These are phyloP conservation scores for Laupala kohalensis DNA, from an alignment of 1,140 invertebrate species.

Conservation along the genomic window DNA sequence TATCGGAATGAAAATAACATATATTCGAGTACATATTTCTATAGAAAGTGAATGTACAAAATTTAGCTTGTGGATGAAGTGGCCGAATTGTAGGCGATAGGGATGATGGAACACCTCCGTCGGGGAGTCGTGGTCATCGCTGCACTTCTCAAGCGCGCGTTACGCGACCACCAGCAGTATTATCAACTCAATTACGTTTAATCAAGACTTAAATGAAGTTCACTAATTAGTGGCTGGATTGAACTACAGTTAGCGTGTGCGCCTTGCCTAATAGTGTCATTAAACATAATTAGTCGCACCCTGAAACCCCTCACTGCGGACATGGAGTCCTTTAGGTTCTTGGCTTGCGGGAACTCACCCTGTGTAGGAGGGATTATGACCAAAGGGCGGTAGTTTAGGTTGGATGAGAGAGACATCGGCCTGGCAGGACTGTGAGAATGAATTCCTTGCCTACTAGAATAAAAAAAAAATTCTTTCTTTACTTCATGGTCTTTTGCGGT, in stretches of 20 bases:
- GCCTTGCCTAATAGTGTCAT: background rate
- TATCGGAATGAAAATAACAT: too few relatives aligned
- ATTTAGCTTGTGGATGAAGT: too few relatives aligned
- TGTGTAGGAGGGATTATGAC: too few relatives aligned
- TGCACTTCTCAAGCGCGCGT: background rate
- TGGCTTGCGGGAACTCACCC: background rate
- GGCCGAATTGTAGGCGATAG: too few relatives aligned
- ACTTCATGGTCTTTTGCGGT: too few relatives aligned
- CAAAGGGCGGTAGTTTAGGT: too few relatives aligned
- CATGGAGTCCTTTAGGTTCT: background rate
- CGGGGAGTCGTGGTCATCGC: background rate
- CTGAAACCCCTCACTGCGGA: background rate
- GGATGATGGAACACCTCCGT: background rate
- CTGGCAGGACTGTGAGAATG: too few relatives aligned
- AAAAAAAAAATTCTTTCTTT: too few relatives aligned
- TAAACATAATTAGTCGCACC: constrained; percentile 5
- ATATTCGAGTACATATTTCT: too few relatives aligned
- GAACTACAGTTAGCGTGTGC: constrained; percentile 6
- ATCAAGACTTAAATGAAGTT: constrained; percentile 9
- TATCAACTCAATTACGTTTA: constrained; percentile 10
- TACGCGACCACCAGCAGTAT: background rate
- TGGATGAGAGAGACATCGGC: too few relatives aligned
- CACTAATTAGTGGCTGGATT: constrained; percentile 7
- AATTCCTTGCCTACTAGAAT: too few relatives aligned
- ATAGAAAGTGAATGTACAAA: too few relatives aligned